These are phyloP conservation scores for Hymenopus coronatus DNA, from an alignment of 2,888 invertebrate species.

Conservation along the genomic window DNA sequence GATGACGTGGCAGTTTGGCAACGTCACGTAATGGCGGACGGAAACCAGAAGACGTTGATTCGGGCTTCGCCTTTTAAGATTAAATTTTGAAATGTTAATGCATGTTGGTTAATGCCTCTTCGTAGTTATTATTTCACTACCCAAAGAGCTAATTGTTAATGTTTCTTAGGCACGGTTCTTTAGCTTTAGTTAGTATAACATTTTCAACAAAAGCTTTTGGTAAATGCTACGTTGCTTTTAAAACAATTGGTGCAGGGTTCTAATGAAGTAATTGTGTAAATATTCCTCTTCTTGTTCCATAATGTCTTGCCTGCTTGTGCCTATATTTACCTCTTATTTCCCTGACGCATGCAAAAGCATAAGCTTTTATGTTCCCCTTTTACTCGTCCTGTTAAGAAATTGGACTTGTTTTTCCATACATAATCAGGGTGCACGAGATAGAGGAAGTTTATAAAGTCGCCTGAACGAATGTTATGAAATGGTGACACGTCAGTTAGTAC, in stretches of 20 bases:
- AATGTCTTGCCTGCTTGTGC: not conserved
- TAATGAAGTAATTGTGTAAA: not conserved
- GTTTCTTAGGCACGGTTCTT: not conserved
- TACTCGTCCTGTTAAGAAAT: not conserved
- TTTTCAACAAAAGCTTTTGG: not conserved
- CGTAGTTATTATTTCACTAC: not conserved
- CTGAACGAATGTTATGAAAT: too few species aligned
- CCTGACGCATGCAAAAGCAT: not conserved
- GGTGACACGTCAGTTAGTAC: too few species aligned
- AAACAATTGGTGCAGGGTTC: not conserved
- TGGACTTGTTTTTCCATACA: not conserved
- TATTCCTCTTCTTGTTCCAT: not conserved
- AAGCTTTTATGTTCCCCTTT: not conserved
- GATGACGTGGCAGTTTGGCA: not conserved
- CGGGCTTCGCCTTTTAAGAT: not conserved
- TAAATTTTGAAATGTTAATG: not conserved
- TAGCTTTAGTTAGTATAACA: not conserved
- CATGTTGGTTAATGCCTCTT: slow-evolving; percentile 18
- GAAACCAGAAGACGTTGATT: not conserved
- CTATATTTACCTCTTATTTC: not conserved
- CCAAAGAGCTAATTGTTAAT: not conserved
- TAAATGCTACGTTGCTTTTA: not conserved
- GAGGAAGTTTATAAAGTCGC: too few species aligned
- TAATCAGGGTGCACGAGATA: too few species aligned
- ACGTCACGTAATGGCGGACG: not conserved